These are phyloP conservation scores for Pachliopta kotzebuea DNA, from an alignment of 2,888 invertebrate species.

Conservation along the genomic window DNA sequence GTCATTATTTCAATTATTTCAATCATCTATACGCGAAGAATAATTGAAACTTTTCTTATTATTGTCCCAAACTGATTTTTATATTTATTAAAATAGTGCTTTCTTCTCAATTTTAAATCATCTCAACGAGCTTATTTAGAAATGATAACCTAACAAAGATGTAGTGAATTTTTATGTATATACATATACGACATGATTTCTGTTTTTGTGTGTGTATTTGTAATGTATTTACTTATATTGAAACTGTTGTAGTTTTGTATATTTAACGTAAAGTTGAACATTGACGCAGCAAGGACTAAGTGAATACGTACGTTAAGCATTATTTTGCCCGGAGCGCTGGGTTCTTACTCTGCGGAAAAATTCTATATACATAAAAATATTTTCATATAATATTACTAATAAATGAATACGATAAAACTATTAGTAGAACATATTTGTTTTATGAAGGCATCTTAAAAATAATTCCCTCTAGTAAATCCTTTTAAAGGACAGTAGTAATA, in stretches of 20 bases:
- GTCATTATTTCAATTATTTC: too few species aligned
- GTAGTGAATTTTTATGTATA: constrained; percentile 13
- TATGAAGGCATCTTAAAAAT: too few species aligned
- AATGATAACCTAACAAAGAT: constrained; percentile 18
- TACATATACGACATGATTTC: constrained; percentile 9
- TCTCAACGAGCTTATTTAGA: constrained; percentile 6
- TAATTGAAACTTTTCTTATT: not conserved
- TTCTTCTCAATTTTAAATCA: constrained; percentile 15
- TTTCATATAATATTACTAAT: too few species aligned
- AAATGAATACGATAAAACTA: too few species aligned
- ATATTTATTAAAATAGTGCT: not conserved
- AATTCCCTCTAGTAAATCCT: too few species aligned
- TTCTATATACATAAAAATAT: too few species aligned
- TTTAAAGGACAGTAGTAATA: too few species aligned
- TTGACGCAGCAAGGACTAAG: constrained; percentile 5
- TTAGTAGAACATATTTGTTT: too few species aligned
- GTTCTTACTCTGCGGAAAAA: not conserved
- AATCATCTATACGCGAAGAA: too few species aligned
- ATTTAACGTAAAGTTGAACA: constrained; percentile 12
- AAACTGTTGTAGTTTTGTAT: not conserved
- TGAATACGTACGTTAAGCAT: not conserved
- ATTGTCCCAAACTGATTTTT: not conserved
- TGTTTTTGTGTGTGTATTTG: not conserved
- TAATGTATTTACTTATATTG: not conserved
- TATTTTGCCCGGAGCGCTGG: constrained; percentile 7